A percentile compares a stretch with the other conserved stretches of the same genome.
Conservation (phyloP, 2,888 invertebrate species). For the Drosophila longiperda region DNA sequence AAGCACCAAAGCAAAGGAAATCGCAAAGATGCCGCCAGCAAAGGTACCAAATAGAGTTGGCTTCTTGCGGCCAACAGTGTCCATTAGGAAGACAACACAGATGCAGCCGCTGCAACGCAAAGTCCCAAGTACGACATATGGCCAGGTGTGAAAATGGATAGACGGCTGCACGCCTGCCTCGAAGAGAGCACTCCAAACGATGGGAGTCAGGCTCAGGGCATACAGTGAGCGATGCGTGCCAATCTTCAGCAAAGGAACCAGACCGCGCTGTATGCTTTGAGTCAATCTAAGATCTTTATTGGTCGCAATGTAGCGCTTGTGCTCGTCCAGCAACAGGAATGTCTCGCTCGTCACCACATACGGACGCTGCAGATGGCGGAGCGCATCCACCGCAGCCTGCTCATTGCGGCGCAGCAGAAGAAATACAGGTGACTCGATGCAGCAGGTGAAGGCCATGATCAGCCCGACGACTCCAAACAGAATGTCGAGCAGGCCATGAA, state of each 20-base stretch:
- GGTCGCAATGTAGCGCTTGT: conserved; percentile 73
- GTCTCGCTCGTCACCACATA: conserved; percentile 69
- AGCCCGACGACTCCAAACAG: conserved; percentile 63
- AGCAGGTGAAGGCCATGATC: conserved; percentile 47
- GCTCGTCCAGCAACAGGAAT: conserved; percentile 73
- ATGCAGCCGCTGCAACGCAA: conserved; percentile 69
- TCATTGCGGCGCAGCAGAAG: conserved; percentile 70
- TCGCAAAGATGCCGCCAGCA: conserved; percentile 62
- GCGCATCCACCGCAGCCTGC: conserved; percentile 65
- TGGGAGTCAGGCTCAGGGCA: conserved; percentile 62
- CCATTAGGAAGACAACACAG: conserved; percentile 62
- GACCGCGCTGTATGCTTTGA: conserved; percentile 41
- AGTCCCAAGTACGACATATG: conserved; percentile 60
- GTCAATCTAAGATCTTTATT: conserved; percentile 50
- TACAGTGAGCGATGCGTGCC: conserved; percentile 66
- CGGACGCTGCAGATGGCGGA: conserved; percentile 76
- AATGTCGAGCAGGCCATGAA: conserved; percentile 74
- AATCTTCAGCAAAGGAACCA: conserved; percentile 74
- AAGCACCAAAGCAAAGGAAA: conserved; percentile 65
- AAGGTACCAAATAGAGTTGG: conserved; percentile 65
- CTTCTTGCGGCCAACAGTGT: conserved; percentile 73
- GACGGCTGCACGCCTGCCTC: conserved; percentile 39
- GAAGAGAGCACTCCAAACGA: conserved; percentile 60
- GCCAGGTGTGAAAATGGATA: conserved; percentile 51
- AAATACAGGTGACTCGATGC: conserved; percentile 80